Base-by-base conservation (phyloP, 53 echinoderm and acorn worm species). In the Mesocentrotus franciscanus region DNA sequence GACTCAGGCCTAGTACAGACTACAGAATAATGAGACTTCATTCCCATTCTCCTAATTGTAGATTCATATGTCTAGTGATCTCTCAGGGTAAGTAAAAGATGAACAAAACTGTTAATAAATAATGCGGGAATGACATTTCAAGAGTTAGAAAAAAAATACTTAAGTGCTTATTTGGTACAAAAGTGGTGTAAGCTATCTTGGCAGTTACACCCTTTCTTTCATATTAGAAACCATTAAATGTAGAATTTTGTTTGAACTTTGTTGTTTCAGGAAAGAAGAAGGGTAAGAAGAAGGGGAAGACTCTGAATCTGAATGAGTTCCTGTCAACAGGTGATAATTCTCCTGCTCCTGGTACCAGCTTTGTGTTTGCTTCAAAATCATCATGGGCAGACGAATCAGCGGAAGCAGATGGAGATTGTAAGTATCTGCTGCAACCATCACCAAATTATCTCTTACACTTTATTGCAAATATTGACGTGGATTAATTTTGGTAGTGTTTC, bases 261-360 rank as follows among this genome's bases (percentile, higher is more conserved):
- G 81, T 79, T 13, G 59, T 79, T 93, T 83, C 83, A 93, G 93
- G 79, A n/a, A 97, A 97, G 79, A 97, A 97, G 97, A 97, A 97
- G 79, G 97, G 97, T 32, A 98, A 98, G 96, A 94, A 96, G 87
- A 98, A 98, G 96, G 98, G 98, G 16, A 97, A 97, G 95, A 98
- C 96, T 26, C 26, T 98, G 32, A 97, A 98, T 90, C 96, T 98
- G 70, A 98, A 95, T 92, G 98, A 98, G 39, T 98, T 98, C 90
- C 92, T 98, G 36, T 96, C 97, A 10, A 78, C 92, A 55, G 96
- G 94, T 55, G 96, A 95, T 30, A 81, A 61, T 91, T 62, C 95
- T 75, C 91, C 95, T 9, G 97, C 96, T 20, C 97, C 97, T 83
- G 98, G 97, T 71, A 95, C 96, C 92, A 97, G 97, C 89, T 97